These are phyloP conservation scores for Melipona bicolor DNA, from an alignment of 2,888 invertebrate genomes.

Conservation along the genomic window DNA sequence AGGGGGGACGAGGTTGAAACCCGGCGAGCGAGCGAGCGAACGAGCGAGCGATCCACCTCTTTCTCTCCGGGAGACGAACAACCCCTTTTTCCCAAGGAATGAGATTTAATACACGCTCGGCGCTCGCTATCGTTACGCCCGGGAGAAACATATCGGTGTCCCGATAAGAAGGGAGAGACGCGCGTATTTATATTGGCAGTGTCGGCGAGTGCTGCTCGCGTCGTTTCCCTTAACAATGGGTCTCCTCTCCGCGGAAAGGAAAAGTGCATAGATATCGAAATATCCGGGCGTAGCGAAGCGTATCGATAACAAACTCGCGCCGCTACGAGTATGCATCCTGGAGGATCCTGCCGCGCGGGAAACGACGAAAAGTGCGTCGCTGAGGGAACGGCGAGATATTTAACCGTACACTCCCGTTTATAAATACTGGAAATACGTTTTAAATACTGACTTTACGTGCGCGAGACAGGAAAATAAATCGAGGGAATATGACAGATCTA, in stretches of 20 bases:
- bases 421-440: too few species aligned
- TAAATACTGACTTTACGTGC: too few species aligned
- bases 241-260: neutral
- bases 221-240: slow-evolving; percentile 29
- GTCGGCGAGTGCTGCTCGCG: neutral
- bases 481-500: too few species aligned
- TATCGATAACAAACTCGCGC: slow-evolving; percentile 36
- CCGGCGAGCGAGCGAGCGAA: neutral
- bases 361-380: neutral
- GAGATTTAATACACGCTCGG: slow-evolving; percentile 35
- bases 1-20: neutral
- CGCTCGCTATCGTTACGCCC: slow-evolving; percentile 9
- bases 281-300: slow-evolving; percentile 42
- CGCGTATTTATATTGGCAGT: slow-evolving; percentile 28
- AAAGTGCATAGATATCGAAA: slow-evolving; percentile 23
- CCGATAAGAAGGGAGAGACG: slow-evolving; percentile 17
- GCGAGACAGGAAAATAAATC: too few species aligned
- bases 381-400: neutral
- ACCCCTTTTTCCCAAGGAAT: neutral
- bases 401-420: too few species aligned
- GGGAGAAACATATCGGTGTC: slow-evolving; percentile 7
- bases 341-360: neutral
- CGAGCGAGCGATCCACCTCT: neutral
- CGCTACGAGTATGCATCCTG: neutral
- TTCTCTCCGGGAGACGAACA: neutral